Conservation (phyloP, 2,113 vertebrate genomes). For the Maccullochella peelii region DNA sequence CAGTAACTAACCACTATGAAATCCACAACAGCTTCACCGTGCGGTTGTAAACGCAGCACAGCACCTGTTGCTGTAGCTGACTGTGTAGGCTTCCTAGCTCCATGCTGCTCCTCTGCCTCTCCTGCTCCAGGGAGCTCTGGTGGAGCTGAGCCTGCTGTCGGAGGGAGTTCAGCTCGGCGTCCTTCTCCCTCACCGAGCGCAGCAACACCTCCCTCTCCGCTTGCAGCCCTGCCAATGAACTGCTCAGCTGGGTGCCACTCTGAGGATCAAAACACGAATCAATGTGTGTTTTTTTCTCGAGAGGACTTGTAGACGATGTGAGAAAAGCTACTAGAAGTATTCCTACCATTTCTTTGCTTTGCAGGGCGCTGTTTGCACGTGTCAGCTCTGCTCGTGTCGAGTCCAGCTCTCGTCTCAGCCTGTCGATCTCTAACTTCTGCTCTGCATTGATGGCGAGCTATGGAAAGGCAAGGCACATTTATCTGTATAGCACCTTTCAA, state of each 20-base stretch:
- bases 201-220: conserved; percentile 82
- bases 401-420: conserved; percentile 80
- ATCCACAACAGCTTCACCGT: background rate
- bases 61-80: conserved; percentile 83
- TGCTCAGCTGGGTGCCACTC: conserved; percentile 81
- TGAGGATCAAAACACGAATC: conserved; percentile 41
- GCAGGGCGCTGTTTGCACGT: conserved; percentile 63
- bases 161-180: conserved; percentile 80
- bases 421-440: conserved; percentile 80
- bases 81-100: conserved; percentile 80
- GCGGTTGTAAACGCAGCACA: too few relatives aligned
- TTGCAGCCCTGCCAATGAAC: conserved; percentile 79
- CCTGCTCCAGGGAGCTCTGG: conserved; percentile 69
- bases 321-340: background rate
- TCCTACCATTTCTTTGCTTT: conserved; percentile 76
- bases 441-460: conserved; percentile 78
- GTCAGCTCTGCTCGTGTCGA: conserved; percentile 61
- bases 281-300: background rate
- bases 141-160: conserved; percentile 80
- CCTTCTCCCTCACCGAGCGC: conserved; percentile 60
- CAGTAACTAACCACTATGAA: background rate
- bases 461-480: background rate
- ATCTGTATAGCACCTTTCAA: background rate
- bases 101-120: conserved; percentile 79
- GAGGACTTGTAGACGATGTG: background rate